Evolutionary conservation across 2,113 vertebrate species (phyloP).

Genomic region (Myotis davidii): DNA sequence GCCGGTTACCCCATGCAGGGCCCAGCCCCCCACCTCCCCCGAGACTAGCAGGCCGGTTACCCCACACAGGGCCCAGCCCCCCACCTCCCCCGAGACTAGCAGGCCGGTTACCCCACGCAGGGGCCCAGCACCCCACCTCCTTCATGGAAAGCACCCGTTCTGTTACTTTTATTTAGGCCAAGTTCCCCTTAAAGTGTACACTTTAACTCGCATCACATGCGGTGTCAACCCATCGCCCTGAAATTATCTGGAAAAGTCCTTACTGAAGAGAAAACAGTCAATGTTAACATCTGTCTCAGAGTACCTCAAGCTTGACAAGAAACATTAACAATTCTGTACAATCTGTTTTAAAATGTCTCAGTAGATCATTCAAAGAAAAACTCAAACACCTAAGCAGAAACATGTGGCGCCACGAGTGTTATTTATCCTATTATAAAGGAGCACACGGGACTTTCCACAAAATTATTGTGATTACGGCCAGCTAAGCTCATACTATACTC

Average conservation of each 20-base stretch:
- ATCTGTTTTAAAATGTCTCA: neutral
- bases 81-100: neutral
- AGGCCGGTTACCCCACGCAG: neutral
- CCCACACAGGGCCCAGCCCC: neutral
- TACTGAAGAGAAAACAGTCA: neutral
- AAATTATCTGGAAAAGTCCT: neutral
- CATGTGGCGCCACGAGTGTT: accelerated
- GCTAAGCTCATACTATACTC: too few relatives aligned
- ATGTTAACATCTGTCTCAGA: too few relatives aligned
- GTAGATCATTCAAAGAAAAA: neutral
- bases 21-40: too few relatives aligned
- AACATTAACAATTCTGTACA: neutral
- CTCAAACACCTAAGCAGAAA: neutral
- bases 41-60: accelerated
- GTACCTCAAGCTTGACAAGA: neutral
- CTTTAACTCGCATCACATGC: neutral
- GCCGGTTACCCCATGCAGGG: neutral
- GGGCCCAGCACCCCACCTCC: neutral
- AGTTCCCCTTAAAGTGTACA: neutral
- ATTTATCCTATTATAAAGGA: neutral
- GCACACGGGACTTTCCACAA: neutral
- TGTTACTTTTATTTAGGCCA: too few relatives aligned
- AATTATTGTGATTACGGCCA: neutral
- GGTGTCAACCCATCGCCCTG: neutral
- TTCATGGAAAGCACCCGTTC: neutral